Conservation (phyloP, 2,797 vertebrate species). For the Lagodon rhomboides region DNA sequence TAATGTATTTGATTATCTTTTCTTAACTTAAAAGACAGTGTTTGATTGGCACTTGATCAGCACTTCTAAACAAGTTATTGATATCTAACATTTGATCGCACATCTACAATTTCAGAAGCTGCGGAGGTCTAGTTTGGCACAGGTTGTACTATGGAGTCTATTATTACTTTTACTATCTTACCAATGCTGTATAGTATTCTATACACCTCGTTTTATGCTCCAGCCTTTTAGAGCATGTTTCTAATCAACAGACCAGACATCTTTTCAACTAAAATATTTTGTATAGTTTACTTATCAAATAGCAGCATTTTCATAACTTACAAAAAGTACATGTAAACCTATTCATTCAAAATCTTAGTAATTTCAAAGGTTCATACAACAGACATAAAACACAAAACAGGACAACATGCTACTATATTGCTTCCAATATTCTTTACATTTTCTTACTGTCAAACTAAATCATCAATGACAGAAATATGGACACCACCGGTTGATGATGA, state of each 20-base stretch:
- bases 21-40: conserved; percentile 88
- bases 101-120: conserved; percentile 90
- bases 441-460: conserved; percentile 90
- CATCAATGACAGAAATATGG: conserved; percentile 90
- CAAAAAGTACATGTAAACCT: conserved; percentile 92
- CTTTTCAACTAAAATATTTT: conserved; percentile 91
- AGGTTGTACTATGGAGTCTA: conserved; percentile 87
- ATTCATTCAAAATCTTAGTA: conserved; percentile 92
- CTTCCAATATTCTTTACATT: conserved; percentile 92
- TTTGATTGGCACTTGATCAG: conserved; percentile 91
- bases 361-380: conserved; percentile 91
- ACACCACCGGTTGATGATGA: conserved; percentile 88
- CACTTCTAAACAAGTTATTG: conserved; percentile 90
- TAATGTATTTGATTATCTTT: conserved; percentile 88
- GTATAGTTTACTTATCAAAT: conserved; percentile 92
- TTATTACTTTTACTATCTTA: conserved; percentile 89
- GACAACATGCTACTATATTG: conserved; percentile 93
- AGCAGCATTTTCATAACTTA: conserved; percentile 91
- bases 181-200: conserved; percentile 85
- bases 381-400: conserved; percentile 92
- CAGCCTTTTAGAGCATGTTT: conserved; percentile 81
- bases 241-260: conserved; percentile 89
- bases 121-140: conserved; percentile 89
- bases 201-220: conserved; percentile 88
- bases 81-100: conserved; percentile 89